Base-by-base conservation (phyloP, 2,113 vertebrate genomes). In the Lepisosteus oculatus region DNA sequence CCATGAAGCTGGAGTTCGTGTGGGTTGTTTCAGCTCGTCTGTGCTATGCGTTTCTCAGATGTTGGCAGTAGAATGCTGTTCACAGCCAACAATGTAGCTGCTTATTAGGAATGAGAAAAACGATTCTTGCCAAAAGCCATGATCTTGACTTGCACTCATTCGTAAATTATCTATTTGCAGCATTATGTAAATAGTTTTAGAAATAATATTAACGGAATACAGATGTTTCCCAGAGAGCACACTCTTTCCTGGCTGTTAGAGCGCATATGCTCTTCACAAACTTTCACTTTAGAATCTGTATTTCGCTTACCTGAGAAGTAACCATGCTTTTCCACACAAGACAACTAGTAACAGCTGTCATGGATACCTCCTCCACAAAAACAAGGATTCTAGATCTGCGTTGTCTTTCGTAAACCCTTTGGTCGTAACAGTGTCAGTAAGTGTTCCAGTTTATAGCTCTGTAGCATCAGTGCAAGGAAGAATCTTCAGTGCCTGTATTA, bases 231-330 rank as follows among this genome's bases (percentile, higher is more conserved):
- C 51, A 65, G 62, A 44, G 63, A 17, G 15, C 15, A 17, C 15
- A 17, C 55, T 43, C 47, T 54, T 67, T 67, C 13, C 17, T 29
- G 11, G 43, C 12, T 3, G 15, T 44, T 44, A 8, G 6, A 66
- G 15, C 12, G 45, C 47, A 69, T 3, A 13, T n/a, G 54, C 55
- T 13, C 9, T 62, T 67, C 9, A 15, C n/a, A 55, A 15, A 55
- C 17, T 62, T 7, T 15, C 2, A 6, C 3, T 67, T 51, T 4
- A 51, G 15, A 4, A 47, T 43, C 51, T 44, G 55, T 56, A 57
- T 29, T 57, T 44, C 42, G 65, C 43, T 68, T 68, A 73, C 65
- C 72, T 73, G 65, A 73, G 64, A 72, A 44, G 71, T 29, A 67
- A 54, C 62, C 43, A 65, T 14, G 47, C 51, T 41, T 55, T 65